These are phyloP conservation scores for Matsumurasca onukii DNA, from an alignment of 1,140 invertebrate species.

Conservation along the genomic window DNA sequence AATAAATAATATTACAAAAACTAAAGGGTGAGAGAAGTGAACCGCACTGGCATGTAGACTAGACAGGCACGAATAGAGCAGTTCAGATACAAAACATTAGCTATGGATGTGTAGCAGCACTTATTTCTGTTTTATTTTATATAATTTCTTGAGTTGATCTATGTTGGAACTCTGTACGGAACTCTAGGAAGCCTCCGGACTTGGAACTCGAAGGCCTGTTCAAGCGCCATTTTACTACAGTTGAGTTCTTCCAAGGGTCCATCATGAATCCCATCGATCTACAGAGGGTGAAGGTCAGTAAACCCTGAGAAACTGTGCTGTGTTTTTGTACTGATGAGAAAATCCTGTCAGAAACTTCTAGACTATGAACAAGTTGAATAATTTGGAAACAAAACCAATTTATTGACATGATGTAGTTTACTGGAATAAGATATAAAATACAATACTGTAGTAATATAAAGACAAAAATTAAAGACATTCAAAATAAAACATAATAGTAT, in stretches of 20 bases:
- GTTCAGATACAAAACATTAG: too few relatives aligned
- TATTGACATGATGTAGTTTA: too few relatives aligned
- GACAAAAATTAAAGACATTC: too few relatives aligned
- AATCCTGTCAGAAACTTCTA: constrained; percentile 6
- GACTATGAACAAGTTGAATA: too few relatives aligned
- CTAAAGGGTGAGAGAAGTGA: neutral
- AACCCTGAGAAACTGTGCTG: too few relatives aligned
- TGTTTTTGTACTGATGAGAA: constrained; percentile 1
- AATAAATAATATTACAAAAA: too few relatives aligned
- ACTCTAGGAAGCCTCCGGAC: constrained; percentile 83
- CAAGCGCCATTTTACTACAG: constrained; percentile 99
- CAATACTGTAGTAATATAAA: too few relatives aligned
- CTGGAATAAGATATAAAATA: too few relatives aligned
- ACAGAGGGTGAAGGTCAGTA: constrained; percentile 95
- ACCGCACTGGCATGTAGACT: constrained; percentile 13
- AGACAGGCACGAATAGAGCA: too few relatives aligned
- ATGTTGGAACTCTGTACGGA: constrained; percentile 34
- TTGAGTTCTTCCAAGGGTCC: constrained; percentile 99
- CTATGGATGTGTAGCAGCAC: constrained; percentile 26
- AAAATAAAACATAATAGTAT: too few relatives aligned
- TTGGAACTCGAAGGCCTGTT: constrained; percentile 98
- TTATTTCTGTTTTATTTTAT: constrained; percentile 36
- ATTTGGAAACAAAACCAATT: too few relatives aligned
- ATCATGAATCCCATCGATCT: constrained; percentile 99
- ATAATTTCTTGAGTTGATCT: constrained; percentile 38